Evolutionary conservation across 2,797 vertebrate genomes (phyloP).

Genomic region (Phoebastria nigripes): DNA sequence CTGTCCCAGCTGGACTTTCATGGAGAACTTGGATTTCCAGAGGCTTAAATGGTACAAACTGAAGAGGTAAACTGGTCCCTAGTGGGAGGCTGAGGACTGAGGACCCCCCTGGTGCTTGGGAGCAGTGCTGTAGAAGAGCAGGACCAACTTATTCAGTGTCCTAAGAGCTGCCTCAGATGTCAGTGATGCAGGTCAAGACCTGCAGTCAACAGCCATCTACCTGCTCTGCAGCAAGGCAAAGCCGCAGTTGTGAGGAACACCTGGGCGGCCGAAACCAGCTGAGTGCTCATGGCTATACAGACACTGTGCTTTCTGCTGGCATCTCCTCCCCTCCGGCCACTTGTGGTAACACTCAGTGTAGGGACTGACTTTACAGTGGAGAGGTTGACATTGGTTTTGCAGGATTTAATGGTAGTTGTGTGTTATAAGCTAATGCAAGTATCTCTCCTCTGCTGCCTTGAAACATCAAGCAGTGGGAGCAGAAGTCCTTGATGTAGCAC

Average conservation of each 20-base stretch:
- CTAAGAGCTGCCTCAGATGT: background rate
- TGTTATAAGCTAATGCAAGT: background rate
- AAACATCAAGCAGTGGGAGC: background rate
- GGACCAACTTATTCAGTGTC: background rate
- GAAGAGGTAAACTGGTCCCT: background rate
- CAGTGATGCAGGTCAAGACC: accelerated
- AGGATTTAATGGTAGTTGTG: background rate
- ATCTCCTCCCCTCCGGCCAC: background rate
- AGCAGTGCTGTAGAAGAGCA: background rate
- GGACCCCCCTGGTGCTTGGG: background rate
- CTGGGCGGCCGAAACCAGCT: background rate
- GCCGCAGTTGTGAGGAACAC: background rate
- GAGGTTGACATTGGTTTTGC: background rate
- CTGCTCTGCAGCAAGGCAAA: background rate
- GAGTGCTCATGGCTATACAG: background rate
- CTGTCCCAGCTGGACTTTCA: background rate
- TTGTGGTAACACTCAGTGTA: background rate
- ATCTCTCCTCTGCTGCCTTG: background rate
- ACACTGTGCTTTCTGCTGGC: background rate
- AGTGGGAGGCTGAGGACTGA: background rate
- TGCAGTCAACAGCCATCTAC: background rate
- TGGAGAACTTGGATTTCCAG: background rate
- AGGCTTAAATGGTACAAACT: background rate
- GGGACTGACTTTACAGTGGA: background rate
- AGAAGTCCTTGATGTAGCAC: background rate